Percentiles rank a stretch among this genome's conserved stretches.
phyloP scores from a whole-genome alignment of 2,888 invertebrate genomes.

The Eudemis profundana region DNA sequence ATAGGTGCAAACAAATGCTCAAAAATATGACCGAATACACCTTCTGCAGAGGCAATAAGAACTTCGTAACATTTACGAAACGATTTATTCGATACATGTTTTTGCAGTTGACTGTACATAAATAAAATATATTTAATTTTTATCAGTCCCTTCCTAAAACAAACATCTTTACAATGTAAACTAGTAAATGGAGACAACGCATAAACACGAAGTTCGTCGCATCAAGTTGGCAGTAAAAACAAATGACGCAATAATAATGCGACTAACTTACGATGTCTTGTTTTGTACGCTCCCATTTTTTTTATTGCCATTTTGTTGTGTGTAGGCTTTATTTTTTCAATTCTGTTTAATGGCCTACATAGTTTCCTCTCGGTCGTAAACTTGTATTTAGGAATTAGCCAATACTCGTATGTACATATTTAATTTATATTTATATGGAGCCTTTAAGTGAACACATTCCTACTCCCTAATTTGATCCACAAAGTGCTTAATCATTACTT shows the following conservation, averaged over 20 bases:
- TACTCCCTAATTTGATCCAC: no score
- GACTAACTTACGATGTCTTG: conserved; percentile 67
- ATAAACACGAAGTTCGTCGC: conserved; percentile 52
- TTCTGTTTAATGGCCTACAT: conserved; percentile 36
- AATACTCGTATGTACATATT: not conserved
- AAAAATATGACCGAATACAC: no score
- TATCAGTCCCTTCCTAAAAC: conserved; percentile 2
- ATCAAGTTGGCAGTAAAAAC: conserved; percentile 71
- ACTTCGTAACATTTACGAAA: no score
- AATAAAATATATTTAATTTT: not conserved
- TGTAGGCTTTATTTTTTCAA: conserved; percentile 58
- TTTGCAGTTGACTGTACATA: no score
- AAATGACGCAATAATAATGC: conserved; percentile 76
- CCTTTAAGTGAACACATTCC: no score
- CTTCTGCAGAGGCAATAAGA: no score
- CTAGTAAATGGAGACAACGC: conserved; percentile 46
- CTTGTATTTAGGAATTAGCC: conserved; percentile 15
- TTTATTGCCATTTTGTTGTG: conserved; percentile 52
- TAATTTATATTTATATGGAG: not conserved
- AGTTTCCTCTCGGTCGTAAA: conserved; percentile 31
- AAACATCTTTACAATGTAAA: conserved; percentile 28
- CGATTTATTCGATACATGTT: no score
- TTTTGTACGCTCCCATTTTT: conserved; percentile 59
- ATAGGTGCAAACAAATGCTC: no score
- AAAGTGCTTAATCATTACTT: no score